These are phyloP conservation scores for Neuroscelio doddi DNA, from an alignment of 2,888 invertebrate species.

Conservation along the genomic window DNA sequence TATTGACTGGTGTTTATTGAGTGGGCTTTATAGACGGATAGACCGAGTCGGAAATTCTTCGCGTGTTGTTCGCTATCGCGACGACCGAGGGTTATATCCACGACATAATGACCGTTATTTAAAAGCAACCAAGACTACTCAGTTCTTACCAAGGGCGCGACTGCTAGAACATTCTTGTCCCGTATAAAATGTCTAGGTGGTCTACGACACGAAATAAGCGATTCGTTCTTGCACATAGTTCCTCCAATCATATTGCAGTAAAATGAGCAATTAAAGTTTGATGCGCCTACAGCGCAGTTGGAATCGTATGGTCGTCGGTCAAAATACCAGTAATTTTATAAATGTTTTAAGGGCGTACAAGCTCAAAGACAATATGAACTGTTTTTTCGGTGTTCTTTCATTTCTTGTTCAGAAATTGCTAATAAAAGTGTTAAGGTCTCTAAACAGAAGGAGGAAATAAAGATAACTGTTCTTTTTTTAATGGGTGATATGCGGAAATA, in stretches of 20 bases:
- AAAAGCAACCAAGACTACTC: conserved; percentile 53
- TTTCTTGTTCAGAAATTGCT: no score
- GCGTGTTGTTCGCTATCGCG: conserved; percentile 20
- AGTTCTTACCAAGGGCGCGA: conserved; percentile 50
- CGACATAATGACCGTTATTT: conserved; percentile 62
- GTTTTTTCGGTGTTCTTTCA: no score
- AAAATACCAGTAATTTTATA: conserved; percentile 10
- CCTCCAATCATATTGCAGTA: conserved; percentile 29
- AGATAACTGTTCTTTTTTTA: no score
- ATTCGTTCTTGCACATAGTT: conserved; percentile 30
- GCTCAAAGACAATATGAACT: no score
- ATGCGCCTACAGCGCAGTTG: conserved; percentile 20
- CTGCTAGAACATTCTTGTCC: conserved; percentile 52
- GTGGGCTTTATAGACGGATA: conserved; percentile 37
- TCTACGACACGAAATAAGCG: conserved; percentile 42
- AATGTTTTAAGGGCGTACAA: conserved; percentile 10
- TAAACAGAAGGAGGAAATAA: no score
- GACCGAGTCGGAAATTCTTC: conserved; percentile 34
- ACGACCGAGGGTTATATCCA: conserved; percentile 43
- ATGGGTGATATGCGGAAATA: no score
- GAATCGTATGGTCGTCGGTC: conserved; percentile 11
- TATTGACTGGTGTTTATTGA: conserved; percentile 12
- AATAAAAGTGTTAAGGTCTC: no score
- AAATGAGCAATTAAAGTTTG: conserved; percentile 42
- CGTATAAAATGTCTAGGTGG: conserved; percentile 52